These are phyloP conservation scores for Theretra japonica DNA, from an alignment of 2,888 invertebrate genomes.

Conservation along the genomic window DNA sequence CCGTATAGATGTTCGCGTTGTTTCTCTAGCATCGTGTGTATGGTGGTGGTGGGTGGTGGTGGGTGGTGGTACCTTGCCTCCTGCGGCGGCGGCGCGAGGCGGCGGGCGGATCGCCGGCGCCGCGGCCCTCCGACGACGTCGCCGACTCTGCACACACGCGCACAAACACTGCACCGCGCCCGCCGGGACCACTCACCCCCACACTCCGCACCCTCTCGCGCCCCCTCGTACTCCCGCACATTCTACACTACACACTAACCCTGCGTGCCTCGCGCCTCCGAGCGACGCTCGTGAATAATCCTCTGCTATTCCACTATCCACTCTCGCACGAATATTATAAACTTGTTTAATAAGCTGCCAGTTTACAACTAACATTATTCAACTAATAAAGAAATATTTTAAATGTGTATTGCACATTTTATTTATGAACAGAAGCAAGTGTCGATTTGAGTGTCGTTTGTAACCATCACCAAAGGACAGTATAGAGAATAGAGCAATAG, in stretches of 20 bases:
- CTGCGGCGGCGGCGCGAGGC: slow-evolving; percentile 61
- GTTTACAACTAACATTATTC: no score
- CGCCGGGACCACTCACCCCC: slow-evolving; percentile 31
- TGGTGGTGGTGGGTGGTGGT: slow-evolving; percentile 1
- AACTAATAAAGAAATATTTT: background rate
- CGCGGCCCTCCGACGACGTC: slow-evolving; percentile 68
- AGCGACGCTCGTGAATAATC: slow-evolving; percentile 33
- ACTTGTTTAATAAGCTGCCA: background rate
- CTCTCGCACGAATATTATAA: background rate
- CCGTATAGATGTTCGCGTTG: no score
- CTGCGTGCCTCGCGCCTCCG: background rate
- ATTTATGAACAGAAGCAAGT: background rate
- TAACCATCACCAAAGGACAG: slow-evolving; percentile 27
- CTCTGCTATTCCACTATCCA: slow-evolving; percentile 27
- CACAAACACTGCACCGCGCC: slow-evolving; percentile 44
- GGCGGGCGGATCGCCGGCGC: slow-evolving; percentile 43
- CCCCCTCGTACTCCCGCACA: slow-evolving; percentile 26
- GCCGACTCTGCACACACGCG: slow-evolving; percentile 82
- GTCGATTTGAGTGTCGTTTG: background rate
- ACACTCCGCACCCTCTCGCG: slow-evolving; percentile 33
- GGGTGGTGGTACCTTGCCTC: slow-evolving; percentile 53
- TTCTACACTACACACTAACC: slow-evolving; percentile 4
- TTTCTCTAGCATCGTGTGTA: background rate
- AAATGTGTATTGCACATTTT: background rate
- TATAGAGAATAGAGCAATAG: slow-evolving; percentile 50